These are phyloP conservation scores for Phallusia fumigata DNA, from an alignment of 23 tunicate species.

Conservation along the genomic window DNA sequence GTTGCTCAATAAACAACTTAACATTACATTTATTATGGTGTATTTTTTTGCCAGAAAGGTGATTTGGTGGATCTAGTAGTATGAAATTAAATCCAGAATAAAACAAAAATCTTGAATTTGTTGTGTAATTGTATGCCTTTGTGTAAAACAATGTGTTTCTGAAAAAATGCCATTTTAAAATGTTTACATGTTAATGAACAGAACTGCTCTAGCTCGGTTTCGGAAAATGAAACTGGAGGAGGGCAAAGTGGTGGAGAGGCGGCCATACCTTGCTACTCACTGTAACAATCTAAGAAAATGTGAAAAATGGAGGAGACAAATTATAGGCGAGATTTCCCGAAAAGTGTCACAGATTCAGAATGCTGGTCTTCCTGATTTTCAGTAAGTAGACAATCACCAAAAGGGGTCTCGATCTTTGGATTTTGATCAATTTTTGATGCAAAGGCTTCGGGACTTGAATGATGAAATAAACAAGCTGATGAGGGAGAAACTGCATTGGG, in stretches of 20 bases:
- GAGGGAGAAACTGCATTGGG: slow-evolving; percentile 98
- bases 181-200: background rate
- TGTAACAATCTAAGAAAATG: slow-evolving; percentile 79
- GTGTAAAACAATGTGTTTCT: too few relatives aligned
- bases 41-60: too few relatives aligned
- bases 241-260: slow-evolving; percentile 76
- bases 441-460: slow-evolving; percentile 87
- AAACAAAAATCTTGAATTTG: too few relatives aligned
- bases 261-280: slow-evolving; percentile 91
- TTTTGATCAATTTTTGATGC: too few relatives aligned
- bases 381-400: slow-evolving; percentile 33
- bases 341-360: slow-evolving; percentile 99
- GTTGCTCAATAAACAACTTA: too few relatives aligned
- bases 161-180: too few relatives aligned
- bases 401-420: too few relatives aligned
- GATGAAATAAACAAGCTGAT: slow-evolving; percentile 97
- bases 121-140: background rate
- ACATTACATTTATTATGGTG: too few relatives aligned
- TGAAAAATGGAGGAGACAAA: slow-evolving; percentile 97
- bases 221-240: slow-evolving; percentile 97
- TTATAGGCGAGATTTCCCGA: slow-evolving; percentile 91
- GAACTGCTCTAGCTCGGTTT: slow-evolving; percentile 97
- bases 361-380: slow-evolving; percentile 94
- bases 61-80: too few relatives aligned
- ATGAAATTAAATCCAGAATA: background rate